A percentile compares a stretch with the other conserved stretches of the same genome.
Conservation (phyloP, 2,888 invertebrate genomes). For the Tetragonula carbonaria region DNA sequence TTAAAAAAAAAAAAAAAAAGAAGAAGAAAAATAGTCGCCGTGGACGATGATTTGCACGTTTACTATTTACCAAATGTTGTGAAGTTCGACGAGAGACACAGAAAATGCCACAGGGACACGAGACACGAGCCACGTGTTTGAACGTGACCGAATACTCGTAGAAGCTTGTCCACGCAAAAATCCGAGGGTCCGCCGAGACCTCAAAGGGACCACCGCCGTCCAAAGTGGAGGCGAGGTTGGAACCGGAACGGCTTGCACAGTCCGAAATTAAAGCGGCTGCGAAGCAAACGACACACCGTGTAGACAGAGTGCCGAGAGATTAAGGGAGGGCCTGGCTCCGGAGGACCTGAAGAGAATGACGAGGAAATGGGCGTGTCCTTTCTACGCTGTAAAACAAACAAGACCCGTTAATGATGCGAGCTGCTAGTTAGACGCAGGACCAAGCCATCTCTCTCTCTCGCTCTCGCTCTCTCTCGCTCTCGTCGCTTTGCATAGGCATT, state of each 20-base stretch:
- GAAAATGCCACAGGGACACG: no score
- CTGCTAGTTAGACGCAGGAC: conserved; percentile 69
- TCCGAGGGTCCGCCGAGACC: not conserved
- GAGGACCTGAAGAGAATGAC: conserved; percentile 63
- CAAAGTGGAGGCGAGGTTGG: not conserved
- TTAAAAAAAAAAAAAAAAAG: no score
- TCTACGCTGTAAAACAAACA: conserved; percentile 77
- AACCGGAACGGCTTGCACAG: conserved; percentile 21
- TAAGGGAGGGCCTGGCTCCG: conserved; percentile 58
- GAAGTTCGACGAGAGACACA: not conserved
- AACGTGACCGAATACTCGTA: not conserved
- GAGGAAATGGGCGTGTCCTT: conserved; percentile 75
- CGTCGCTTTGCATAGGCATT: conserved; percentile 77
- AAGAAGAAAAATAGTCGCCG: no score
- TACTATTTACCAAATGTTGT: not conserved
- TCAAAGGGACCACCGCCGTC: conserved; percentile 21
- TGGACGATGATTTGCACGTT: no score
- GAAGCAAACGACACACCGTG: conserved; percentile 60
- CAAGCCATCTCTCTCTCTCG: conserved; percentile 13
- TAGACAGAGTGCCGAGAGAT: conserved; percentile 55
- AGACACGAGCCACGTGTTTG: no score
- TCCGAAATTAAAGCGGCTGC: conserved; percentile 41
- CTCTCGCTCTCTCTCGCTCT: not conserved
- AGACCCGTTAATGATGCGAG: conserved; percentile 78
- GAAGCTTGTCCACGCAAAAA: conserved; percentile 16